phyloP scores from a whole-genome alignment of 2,797 vertebrate genomes.

The Bothrops alternatus region DNA sequence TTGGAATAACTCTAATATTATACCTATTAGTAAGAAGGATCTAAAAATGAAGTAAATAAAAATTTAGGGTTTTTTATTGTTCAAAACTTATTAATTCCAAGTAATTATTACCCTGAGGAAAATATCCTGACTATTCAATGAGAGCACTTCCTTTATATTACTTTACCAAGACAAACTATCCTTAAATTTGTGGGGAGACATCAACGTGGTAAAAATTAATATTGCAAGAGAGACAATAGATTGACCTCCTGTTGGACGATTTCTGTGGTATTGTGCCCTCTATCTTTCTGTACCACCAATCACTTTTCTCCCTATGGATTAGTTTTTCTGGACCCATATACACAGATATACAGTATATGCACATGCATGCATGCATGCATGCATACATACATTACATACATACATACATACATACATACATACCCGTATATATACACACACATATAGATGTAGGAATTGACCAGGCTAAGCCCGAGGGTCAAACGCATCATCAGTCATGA shows the following conservation, averaged over 20 bases:
- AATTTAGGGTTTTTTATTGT: not conserved
- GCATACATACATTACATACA: not conserved
- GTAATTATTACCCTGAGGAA: not conserved
- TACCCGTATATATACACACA: not conserved
- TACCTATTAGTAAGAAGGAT: not conserved
- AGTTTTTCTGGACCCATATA: not conserved
- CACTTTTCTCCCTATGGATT: not conserved
- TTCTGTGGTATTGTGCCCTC: not conserved
- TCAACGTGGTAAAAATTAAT: not conserved
- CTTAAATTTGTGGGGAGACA: not conserved
- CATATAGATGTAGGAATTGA: not conserved
- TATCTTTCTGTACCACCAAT: not conserved
- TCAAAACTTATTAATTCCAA: not conserved
- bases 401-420: not conserved
- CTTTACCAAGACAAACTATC: not conserved
- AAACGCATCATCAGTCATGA: not conserved
- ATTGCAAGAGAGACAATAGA: not conserved
- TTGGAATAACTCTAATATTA: not conserved
- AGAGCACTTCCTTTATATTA: not conserved
- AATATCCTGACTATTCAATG: not conserved
- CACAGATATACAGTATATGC: not conserved
- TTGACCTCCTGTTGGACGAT: not conserved
- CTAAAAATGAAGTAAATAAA: not conserved
- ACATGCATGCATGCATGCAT: not conserved
- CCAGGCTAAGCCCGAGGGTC: not conserved